These are phyloP conservation scores for Trachymyrmex cornetzi DNA, from an alignment of 1,140 invertebrate genomes.

Conservation along the genomic window DNA sequence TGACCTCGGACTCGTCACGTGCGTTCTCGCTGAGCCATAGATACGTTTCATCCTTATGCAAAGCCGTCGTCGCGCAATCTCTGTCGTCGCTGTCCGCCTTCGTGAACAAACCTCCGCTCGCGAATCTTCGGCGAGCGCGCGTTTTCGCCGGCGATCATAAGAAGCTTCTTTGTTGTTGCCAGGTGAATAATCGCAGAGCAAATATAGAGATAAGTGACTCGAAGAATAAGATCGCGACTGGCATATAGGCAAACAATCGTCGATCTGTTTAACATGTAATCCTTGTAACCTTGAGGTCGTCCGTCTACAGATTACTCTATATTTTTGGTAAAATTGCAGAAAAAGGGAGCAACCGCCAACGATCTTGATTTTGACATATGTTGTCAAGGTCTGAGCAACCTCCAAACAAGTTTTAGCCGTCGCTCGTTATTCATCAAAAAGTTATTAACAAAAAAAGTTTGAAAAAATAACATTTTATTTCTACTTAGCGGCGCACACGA, in stretches of 20 bases:
- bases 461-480: too few species aligned
- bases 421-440: too few species aligned
- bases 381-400: too few species aligned
- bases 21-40: slow-evolving; percentile 43
- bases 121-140: slow-evolving; percentile 42
- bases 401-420: too few species aligned
- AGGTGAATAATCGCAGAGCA: slow-evolving; percentile 56
- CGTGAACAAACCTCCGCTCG: neutral
- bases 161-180: slow-evolving; percentile 41
- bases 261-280: slow-evolving; percentile 42
- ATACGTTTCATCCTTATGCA: slow-evolving; percentile 37
- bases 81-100: too few species aligned
- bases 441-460: too few species aligned
- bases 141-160: slow-evolving; percentile 73
- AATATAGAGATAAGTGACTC: slow-evolving; percentile 56
- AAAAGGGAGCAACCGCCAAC: too few species aligned
- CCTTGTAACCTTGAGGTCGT: neutral
- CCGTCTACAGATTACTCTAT: neutral
- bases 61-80: slow-evolving; percentile 14
- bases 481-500: too few species aligned
- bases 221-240: slow-evolving; percentile 34
- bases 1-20: slow-evolving; percentile 62
- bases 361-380: too few species aligned
- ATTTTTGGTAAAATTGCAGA: neutral
- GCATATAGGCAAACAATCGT: slow-evolving; percentile 26